phyloP scores from a whole-genome alignment of 1,140 invertebrate genomes.

The Vanessa atalanta region DNA sequence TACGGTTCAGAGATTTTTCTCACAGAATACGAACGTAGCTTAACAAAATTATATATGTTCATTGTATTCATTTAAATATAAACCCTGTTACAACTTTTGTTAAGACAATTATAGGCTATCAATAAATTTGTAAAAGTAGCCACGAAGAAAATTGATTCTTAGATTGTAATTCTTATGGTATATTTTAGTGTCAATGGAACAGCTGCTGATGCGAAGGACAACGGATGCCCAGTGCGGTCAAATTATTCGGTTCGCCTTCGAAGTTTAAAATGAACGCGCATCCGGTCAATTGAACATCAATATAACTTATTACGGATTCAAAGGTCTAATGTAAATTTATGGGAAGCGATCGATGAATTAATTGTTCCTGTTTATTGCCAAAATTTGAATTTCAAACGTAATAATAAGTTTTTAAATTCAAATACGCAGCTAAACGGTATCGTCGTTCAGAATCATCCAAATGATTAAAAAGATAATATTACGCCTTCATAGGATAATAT shows the following conservation, averaged over 20 bases:
- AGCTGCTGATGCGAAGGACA: slow-evolving; percentile 53
- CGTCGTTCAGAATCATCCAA: too few species aligned
- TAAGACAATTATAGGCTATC: slow-evolving; percentile 30
- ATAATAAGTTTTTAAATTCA: too few species aligned
- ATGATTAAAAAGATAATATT: background rate
- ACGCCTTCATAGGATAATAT: background rate
- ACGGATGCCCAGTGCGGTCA: slow-evolving; percentile 66
- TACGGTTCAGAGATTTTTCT: slow-evolving; percentile 62
- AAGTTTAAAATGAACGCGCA: slow-evolving; percentile 61
- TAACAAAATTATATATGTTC: slow-evolving; percentile 35
- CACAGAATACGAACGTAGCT: slow-evolving; percentile 47
- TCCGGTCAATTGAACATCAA: slow-evolving; percentile 67
- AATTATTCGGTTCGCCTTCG: slow-evolving; percentile 65
- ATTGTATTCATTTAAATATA: slow-evolving; percentile 30
- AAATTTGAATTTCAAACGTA: background rate
- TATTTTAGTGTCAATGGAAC: slow-evolving; percentile 36
- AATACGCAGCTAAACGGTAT: too few species aligned
- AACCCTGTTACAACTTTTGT: slow-evolving; percentile 34
- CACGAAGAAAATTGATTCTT: slow-evolving; percentile 18
- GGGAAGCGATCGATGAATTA: slow-evolving; percentile 26
- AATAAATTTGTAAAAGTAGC: slow-evolving; percentile 3
- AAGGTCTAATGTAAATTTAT: slow-evolving; percentile 30
- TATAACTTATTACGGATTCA: slow-evolving; percentile 49
- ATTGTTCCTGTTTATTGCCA: slow-evolving; percentile 10
- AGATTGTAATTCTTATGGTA: slow-evolving; percentile 22